Conservation (phyloP, 2,797 vertebrate genomes). For the Hephaestus fuliginosus region DNA sequence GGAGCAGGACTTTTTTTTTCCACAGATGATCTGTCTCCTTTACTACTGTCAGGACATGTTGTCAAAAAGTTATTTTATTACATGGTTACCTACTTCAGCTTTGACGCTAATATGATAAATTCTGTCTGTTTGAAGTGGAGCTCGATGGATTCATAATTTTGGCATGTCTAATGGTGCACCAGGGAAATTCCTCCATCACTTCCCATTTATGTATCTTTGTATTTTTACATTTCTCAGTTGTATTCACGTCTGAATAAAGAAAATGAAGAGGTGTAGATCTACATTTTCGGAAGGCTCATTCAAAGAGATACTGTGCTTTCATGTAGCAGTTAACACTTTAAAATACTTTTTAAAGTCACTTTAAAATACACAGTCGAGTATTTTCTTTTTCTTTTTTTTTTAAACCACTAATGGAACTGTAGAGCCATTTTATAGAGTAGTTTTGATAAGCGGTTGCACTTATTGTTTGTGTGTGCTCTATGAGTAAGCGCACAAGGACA, state of each 20-base stretch:
- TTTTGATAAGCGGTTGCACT: background rate
- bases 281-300: background rate
- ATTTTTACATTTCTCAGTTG: background rate
- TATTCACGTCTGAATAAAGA: background rate
- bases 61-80: too few species aligned
- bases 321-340: constrained; percentile 2
- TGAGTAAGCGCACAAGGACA: background rate
- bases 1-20: too few species aligned
- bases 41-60: too few species aligned
- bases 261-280: constrained; percentile 5
- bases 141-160: background rate
- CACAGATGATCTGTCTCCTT: too few species aligned
- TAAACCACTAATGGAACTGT: background rate
- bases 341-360: too few species aligned
- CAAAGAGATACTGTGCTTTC: constrained; percentile 2
- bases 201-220: background rate
- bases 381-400: too few species aligned
- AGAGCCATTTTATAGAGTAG: background rate
- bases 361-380: background rate
- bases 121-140: background rate
- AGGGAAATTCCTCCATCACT: background rate
- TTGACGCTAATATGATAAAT: background rate
- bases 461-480: background rate
- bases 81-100: too few species aligned
- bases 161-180: background rate